These are phyloP conservation scores for Megathymus violae DNA, from an alignment of 1,140 invertebrate genomes.

Conservation along the genomic window DNA sequence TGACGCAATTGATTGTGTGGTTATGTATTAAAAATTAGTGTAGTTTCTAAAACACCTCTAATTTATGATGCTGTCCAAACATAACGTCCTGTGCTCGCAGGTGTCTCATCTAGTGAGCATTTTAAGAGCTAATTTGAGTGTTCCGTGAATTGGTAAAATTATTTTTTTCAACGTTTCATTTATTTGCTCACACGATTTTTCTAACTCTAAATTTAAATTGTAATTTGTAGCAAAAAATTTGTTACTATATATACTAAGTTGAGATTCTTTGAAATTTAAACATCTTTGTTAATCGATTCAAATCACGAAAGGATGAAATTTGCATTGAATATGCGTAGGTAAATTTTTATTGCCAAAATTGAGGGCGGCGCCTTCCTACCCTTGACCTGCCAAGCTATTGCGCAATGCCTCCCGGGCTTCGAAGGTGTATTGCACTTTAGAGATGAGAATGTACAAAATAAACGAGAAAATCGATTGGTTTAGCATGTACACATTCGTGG, in stretches of 20 bases:
- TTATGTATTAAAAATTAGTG: constrained; percentile 35
- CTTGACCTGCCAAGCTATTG: constrained; percentile 65
- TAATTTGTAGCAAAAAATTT: too few relatives aligned
- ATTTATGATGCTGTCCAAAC: constrained; percentile 35
- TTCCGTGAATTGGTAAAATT: constrained; percentile 2
- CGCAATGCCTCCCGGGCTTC: constrained; percentile 59
- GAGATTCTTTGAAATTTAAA: neutral
- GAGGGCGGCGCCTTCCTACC: constrained; percentile 65
- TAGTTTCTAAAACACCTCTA: constrained; percentile 31
- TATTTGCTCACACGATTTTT: too few relatives aligned
- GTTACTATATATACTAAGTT: too few relatives aligned
- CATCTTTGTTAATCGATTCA: constrained; percentile 38
- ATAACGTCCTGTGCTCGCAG: constrained; percentile 37
- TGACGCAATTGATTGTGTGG: constrained; percentile 40
- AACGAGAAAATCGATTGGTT: neutral
- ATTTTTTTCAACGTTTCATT: too few relatives aligned
- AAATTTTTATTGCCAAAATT: constrained; percentile 67
- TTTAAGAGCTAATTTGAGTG: constrained; percentile 3
- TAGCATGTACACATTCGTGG: too few relatives aligned
- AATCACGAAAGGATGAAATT: constrained; percentile 50
- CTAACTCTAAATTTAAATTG: too few relatives aligned
- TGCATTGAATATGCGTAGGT: constrained; percentile 58
- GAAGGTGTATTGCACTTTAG: constrained; percentile 46
- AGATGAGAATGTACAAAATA: constrained; percentile 11
- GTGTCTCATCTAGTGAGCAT: constrained; percentile 40